Base-by-base conservation (phyloP, 2,797 vertebrate species). In the Sciurus vulgaris region DNA sequence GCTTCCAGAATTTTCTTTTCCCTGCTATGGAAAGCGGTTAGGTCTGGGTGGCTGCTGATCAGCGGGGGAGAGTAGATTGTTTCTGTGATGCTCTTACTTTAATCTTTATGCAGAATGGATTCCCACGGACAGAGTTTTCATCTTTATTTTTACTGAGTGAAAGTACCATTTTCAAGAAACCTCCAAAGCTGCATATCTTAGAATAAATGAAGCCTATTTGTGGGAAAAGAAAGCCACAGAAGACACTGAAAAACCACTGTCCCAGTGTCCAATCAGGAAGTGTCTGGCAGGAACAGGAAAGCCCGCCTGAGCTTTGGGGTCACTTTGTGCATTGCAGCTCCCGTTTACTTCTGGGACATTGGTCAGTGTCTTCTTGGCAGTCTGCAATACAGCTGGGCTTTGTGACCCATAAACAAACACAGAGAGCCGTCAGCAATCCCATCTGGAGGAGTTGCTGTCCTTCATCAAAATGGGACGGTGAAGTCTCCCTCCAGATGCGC, bases 401-500 rank as follows among this genome's bases (percentile, higher is more conserved):
- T 84, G 85, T 86, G 86, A 97, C 76, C 89, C 84, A 78, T 97
- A 97, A 97, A 98, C 85, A 97, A 95, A 89, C 35, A 30, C 86
- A 98, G 97, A 95, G 96, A 54, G n/a, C 86, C 94, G 96, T 96
- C 67, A 88, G 85, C 47, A 65, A 10, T 65, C 54, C 87, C 97
- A 96, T 92, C 83, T 91, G 94, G 89, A 51, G 38, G n/a, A 94
- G 87, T 86, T 59, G 1, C 92, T 95, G 97, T 67, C 7, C 91
- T 97, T 74, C 77, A 96, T 96, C 97, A 95, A 97, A 97, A 95
- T 84, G 83, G 97, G 96, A 93, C 97, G 95, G 93, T 95, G 96
- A 97, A 98, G 97, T 97, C 95, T 98, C 97, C 59, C 65, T 98
- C 91, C 98, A 98, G 98, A 98, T 72, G 0, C 59, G 92, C n/a